Percentiles rank a stretch among this genome's conserved stretches.
These are phyloP conservation scores for Spodoptera littoralis DNA, from an alignment of 2,888 invertebrate species.

Conservation along the genomic window DNA sequence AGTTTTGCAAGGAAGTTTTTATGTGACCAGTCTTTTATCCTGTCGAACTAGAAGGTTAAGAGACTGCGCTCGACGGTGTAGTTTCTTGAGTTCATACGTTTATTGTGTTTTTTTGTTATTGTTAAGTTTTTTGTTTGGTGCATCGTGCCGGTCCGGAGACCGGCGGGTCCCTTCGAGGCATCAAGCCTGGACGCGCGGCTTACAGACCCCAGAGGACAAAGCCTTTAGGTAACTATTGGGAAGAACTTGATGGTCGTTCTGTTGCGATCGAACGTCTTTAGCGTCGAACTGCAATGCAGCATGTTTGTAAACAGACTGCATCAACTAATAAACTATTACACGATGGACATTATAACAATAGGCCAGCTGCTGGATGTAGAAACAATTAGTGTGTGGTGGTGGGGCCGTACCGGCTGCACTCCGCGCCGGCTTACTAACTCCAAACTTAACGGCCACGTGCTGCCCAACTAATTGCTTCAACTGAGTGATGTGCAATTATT, in stretches of 20 bases:
- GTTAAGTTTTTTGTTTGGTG: constrained; percentile 89
- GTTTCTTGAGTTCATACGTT: constrained; percentile 84
- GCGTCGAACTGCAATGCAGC: constrained; percentile 64
- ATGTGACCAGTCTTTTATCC: constrained; percentile 80
- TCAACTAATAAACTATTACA: constrained; percentile 59
- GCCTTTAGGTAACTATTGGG: constrained; percentile 86
- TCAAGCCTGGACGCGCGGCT: constrained; percentile 82
- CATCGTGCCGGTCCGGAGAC: constrained; percentile 86
- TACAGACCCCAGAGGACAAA: constrained; percentile 82
- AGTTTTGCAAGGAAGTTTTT: constrained; percentile 84
- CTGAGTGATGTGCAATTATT: constrained; percentile 24
- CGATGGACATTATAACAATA: constrained; percentile 55
- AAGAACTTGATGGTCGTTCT: constrained; percentile 60
- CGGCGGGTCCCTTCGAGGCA: constrained; percentile 82
- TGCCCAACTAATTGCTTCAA: constrained; percentile 49
- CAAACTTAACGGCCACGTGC: constrained; percentile 55
- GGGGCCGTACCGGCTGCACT: constrained; percentile 25
- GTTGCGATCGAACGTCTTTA: constrained; percentile 57
- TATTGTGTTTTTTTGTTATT: constrained; percentile 88
- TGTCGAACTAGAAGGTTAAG: constrained; percentile 76
- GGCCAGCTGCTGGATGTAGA: constrained; percentile 43
- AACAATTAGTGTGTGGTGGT: constrained; percentile 32
- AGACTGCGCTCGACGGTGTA: constrained; percentile 80
- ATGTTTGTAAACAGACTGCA: constrained; percentile 72
- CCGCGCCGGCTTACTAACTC: constrained; percentile 30